phyloP scores from a whole-genome alignment of 2,113 vertebrate species.

The Salvelinus fontinalis region DNA sequence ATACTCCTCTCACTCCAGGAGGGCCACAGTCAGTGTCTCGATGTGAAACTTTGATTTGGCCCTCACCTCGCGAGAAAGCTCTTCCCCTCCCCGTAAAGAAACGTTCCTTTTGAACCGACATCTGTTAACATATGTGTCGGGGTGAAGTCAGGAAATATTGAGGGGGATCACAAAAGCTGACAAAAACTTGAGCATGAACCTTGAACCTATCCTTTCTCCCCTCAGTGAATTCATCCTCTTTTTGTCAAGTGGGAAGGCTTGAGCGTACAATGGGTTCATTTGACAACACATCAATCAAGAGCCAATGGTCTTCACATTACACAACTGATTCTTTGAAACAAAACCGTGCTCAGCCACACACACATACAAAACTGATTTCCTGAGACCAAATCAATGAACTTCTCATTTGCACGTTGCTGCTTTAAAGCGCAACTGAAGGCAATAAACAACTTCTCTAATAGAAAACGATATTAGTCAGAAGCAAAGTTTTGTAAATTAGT shows the following conservation, averaged over 20 bases:
- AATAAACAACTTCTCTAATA: too few species aligned
- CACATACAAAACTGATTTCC: neutral
- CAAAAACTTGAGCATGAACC: conserved; percentile 54
- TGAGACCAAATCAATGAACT: neutral
- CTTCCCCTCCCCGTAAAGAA: conserved; percentile 56
- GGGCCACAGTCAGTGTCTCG: conserved; percentile 64
- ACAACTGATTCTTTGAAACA: neutral
- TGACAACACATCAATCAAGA: conserved; percentile 60
- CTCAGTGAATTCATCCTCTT: conserved; percentile 36
- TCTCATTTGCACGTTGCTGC: neutral
- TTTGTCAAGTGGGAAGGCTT: conserved; percentile 43
- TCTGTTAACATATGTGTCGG: conserved; percentile 69
- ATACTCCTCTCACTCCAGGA: conserved; percentile 57
- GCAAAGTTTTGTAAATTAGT: too few species aligned
- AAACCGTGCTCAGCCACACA: neutral
- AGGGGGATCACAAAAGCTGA: conserved; percentile 29
- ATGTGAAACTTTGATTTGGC: conserved; percentile 76
- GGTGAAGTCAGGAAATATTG: conserved; percentile 75
- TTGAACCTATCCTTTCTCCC: conserved; percentile 57
- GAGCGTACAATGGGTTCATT: conserved; percentile 43
- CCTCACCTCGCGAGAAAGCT: conserved; percentile 60
- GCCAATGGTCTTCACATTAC: conserved; percentile 18
- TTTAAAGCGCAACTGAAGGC: too few species aligned
- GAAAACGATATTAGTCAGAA: too few species aligned
- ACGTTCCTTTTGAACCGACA: conserved; percentile 72